Base-by-base conservation (phyloP, 2,888 invertebrate genomes). In the Strigamia transsilvanica region DNA sequence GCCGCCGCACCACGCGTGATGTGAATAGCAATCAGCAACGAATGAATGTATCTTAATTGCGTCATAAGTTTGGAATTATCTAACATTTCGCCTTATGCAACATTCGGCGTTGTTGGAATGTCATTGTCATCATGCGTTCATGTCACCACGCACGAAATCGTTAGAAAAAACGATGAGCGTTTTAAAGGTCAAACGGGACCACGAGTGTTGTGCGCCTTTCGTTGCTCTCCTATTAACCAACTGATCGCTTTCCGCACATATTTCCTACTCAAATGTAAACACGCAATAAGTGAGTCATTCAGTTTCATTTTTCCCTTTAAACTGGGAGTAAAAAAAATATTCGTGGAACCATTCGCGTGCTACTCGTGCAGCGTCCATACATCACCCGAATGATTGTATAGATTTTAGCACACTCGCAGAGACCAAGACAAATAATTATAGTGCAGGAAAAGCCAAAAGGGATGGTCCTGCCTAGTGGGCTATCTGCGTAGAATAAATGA, bases 141-240 rank as follows among this genome's bases (percentile, higher is more conserved):
- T 27, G 27, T 27, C 27, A 27, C 27, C 27, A 2, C 27, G 1
- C 56, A 15, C n/a, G n/a, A 56, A 56, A 56, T 56, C 56, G 56
- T 56, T 56, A 56, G 56, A 56, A 56, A 56, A 56, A 56, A 27
- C 27, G 27, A 27, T 21, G 56, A 56, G 56, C 56, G 56, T 56
- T 56, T 56, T 56, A 56, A 56, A 56, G 56, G 56, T 56, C 56
- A 56, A 56, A 56, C 56, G 56, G n/a, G 51, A 51, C n/a, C 51
- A 2, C 27, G 27, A 27, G 51, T 51, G 51, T n/a, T n/a, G 51
- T 51, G 51, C 3, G 27, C 2, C 27, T 27, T 3, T 27, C 27
- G 51, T 15, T 15, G 1, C 15, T 13, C 51, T 51, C 51, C n/a
- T 51, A 51, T 51, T 51, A 51, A 51, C 51, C 51, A 51, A n/a